These are phyloP conservation scores for Parauchenoglanis punctatus DNA, from an alignment of 2,797 vertebrate species.

Conservation along the genomic window DNA sequence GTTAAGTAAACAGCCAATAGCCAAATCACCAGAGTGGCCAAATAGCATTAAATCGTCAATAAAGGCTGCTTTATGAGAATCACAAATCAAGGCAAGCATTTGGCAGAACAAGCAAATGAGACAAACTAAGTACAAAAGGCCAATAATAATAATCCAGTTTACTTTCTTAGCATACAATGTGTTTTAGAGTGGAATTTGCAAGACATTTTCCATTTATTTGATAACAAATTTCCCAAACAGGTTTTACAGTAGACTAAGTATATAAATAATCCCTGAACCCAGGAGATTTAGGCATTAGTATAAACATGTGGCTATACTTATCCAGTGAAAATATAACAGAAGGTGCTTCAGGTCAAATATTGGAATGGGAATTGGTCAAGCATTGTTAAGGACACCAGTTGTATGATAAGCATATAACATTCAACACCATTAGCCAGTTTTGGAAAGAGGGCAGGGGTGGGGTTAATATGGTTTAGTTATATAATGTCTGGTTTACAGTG, in stretches of 20 bases:
- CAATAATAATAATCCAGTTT: neutral
- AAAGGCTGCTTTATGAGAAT: slow-evolving; percentile 7
- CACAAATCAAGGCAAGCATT: slow-evolving; percentile 13
- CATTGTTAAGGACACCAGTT: slow-evolving; percentile 61
- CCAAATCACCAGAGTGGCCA: neutral
- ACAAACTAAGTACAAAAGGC: neutral
- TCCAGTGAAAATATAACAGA: slow-evolving; percentile 1
- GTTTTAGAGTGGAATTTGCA: neutral
- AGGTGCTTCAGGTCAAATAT: slow-evolving; percentile 22
- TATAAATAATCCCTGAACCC: slow-evolving; percentile 37
- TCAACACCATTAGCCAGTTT: slow-evolving; percentile 40
- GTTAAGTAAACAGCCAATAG: neutral
- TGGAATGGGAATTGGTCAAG: slow-evolving; percentile 61
- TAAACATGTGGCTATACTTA: slow-evolving; percentile 4
- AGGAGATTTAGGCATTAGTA: neutral
- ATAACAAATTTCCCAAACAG: slow-evolving; percentile 15
- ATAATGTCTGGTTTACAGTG: slow-evolving; percentile 43
- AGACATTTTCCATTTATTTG: slow-evolving; percentile 16
- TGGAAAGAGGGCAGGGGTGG: slow-evolving; percentile 39
- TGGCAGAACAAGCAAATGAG: slow-evolving; percentile 22
- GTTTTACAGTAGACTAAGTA: slow-evolving; percentile 66
- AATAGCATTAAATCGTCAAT: slow-evolving; percentile 14
- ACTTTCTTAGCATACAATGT: neutral
- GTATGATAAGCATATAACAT: slow-evolving; percentile 48
- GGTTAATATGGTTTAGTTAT: slow-evolving; percentile 56